Percentiles rank a stretch among this genome's conserved stretches.
Evolutionary conservation across 92 coral and sea anemone species (phyloP).

Genomic region (Porites evermanni): DNA sequence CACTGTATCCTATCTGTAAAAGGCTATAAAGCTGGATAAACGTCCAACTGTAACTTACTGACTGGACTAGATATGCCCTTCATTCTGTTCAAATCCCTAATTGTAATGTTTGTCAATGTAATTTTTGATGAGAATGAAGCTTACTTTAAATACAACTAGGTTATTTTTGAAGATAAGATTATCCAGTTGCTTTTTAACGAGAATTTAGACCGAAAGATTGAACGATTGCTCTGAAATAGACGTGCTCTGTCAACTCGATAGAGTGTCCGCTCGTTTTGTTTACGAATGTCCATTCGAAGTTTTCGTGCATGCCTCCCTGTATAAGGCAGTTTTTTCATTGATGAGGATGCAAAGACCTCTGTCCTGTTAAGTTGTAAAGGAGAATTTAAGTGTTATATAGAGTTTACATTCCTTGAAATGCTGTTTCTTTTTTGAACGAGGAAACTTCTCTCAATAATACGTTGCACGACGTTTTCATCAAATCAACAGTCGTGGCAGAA

Average conservation of each 20-base stretch:
- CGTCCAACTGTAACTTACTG: slow-evolving; percentile 14
- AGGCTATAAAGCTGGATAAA: background rate
- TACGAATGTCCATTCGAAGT: slow-evolving; percentile 77
- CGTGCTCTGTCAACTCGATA: slow-evolving; percentile 42
- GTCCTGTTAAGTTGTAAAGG: background rate
- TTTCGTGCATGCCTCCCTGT: slow-evolving; percentile 50
- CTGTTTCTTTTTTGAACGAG: background rate
- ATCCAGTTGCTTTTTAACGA: background rate
- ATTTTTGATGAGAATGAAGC: background rate
- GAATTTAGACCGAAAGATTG: slow-evolving; percentile 1
- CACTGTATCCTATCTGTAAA: background rate
- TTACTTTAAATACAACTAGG: background rate
- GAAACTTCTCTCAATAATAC: background rate
- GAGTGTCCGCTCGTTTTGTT: slow-evolving; percentile 61
- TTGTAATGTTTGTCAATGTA: background rate
- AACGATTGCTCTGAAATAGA: background rate
- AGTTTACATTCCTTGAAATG: background rate
- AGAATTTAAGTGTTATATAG: background rate
- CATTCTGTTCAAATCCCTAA: background rate
- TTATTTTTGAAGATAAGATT: background rate
- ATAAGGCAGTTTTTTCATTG: background rate
- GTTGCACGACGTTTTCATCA: slow-evolving; percentile 28
- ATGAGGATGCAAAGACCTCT: background rate
- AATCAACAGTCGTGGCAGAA: background rate
- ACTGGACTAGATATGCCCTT: background rate